Evolutionary conservation across 2,797 vertebrate species (phyloP).

Genomic region (Crypturellus tataupa): DNA sequence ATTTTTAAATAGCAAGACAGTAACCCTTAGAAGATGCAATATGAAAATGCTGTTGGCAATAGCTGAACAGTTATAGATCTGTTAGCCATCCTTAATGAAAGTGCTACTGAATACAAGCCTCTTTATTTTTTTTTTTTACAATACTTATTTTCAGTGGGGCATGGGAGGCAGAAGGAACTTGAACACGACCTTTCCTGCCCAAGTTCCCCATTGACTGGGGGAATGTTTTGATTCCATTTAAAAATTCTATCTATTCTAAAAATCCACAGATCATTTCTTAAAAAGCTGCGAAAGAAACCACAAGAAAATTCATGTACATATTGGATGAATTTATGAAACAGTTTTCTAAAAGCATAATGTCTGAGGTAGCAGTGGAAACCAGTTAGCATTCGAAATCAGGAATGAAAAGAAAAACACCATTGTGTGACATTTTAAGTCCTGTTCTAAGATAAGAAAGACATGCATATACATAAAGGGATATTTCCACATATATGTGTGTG

Average conservation of each 20-base stretch:
- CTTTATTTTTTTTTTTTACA: background rate
- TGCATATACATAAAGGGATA: background rate
- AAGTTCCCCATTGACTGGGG: background rate
- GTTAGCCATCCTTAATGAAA: slow-evolving; percentile 34
- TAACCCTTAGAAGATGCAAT: slow-evolving; percentile 35
- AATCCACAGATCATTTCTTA: background rate
- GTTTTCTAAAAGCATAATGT: background rate
- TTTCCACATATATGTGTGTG: background rate
- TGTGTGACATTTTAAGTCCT: background rate
- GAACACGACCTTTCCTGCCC: background rate
- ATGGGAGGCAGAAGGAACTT: background rate
- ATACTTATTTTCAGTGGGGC: background rate
- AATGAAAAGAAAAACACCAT: background rate
- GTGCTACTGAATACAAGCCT: background rate
- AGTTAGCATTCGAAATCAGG: background rate
- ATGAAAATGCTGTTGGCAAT: slow-evolving; percentile 21
- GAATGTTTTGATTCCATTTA: background rate
- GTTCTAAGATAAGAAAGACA: background rate
- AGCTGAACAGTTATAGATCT: slow-evolving; percentile 12
- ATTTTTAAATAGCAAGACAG: slow-evolving; percentile 65
- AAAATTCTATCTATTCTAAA: background rate
- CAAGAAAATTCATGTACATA: background rate
- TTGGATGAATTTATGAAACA: background rate
- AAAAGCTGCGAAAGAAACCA: background rate
- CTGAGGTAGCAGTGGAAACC: background rate